Conservation (phyloP, 1,140 invertebrate species). For the Hesperophylax magnus region DNA sequence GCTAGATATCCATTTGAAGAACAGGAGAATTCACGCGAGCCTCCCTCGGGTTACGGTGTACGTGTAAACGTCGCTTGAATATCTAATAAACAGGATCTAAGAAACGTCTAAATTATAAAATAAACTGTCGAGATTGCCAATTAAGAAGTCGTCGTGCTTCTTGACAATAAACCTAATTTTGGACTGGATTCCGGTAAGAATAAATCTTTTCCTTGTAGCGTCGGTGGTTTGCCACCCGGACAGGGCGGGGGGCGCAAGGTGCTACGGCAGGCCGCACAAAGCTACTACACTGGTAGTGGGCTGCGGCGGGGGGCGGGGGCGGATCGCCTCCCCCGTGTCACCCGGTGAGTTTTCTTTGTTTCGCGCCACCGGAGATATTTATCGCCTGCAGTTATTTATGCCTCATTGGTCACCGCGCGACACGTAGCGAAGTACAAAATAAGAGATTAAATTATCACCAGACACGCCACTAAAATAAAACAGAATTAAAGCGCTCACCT, state of each 20-base stretch:
- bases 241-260: too few species aligned
- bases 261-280: too few species aligned
- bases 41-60: not conserved
- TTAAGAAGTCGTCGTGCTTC: slow-evolving; percentile 36
- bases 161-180: slow-evolving; percentile 40
- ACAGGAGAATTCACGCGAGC: too few species aligned
- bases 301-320: too few species aligned
- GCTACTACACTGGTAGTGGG: too few species aligned
- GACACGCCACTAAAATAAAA: slow-evolving; percentile 48
- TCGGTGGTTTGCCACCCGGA: not conserved
- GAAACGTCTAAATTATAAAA: slow-evolving; percentile 23
- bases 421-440: slow-evolving; percentile 47
- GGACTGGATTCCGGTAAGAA: slow-evolving; percentile 26
- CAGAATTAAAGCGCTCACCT: slow-evolving; percentile 11
- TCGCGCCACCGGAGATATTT: slow-evolving; percentile 41
- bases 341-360: slow-evolving; percentile 45
- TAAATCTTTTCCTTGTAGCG: slow-evolving; percentile 1
- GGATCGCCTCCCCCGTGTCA: not conserved
- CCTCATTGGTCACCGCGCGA: slow-evolving; percentile 44
- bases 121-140: slow-evolving; percentile 29
- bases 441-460: slow-evolving; percentile 45
- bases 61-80: not conserved
- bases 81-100: not conserved
- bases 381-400: slow-evolving; percentile 50
- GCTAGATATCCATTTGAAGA: too few species aligned